Evolutionary conservation across 2,888 invertebrate genomes (phyloP).

Genomic region (Corythucha ciliata): DNA sequence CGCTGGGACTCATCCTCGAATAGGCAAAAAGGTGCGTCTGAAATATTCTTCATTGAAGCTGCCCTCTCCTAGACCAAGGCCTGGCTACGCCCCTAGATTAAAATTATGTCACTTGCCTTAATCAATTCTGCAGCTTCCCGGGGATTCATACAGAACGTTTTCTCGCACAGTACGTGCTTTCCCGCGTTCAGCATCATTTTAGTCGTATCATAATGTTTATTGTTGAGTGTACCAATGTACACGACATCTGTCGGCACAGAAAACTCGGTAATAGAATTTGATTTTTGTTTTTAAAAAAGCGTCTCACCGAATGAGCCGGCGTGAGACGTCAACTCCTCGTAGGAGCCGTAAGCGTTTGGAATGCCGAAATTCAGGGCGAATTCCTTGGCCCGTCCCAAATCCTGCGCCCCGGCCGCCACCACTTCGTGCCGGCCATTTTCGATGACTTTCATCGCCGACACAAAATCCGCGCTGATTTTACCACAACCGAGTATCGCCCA

Average conservation of each 20-base stretch:
- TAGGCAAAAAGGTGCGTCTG: no score
- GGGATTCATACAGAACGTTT: slow-evolving; percentile 72
- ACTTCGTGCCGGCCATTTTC: slow-evolving; percentile 59
- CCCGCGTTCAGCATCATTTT: slow-evolving; percentile 68
- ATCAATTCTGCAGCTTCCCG: slow-evolving; percentile 63
- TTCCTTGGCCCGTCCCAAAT: slow-evolving; percentile 58
- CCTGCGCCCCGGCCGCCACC: slow-evolving; percentile 68
- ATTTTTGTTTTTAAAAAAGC: no score
- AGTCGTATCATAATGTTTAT: slow-evolving; percentile 59
- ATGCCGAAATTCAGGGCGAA: slow-evolving; percentile 84
- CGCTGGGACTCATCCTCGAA: no score
- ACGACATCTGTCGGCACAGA: slow-evolving; percentile 80
- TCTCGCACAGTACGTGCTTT: slow-evolving; percentile 84
- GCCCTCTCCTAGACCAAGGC: no score
- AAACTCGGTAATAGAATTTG: no score
- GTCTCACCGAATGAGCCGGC: no score
- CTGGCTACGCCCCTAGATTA: no score
- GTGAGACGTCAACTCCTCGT: slow-evolving; percentile 62
- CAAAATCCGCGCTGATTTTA: slow-evolving; percentile 78
- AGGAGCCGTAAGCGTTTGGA: slow-evolving; percentile 61
- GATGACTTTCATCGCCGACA: slow-evolving; percentile 57
- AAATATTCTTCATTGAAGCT: no score
- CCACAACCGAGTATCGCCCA: slow-evolving; percentile 86
- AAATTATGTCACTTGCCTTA: no score
- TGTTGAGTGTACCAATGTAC: slow-evolving; percentile 70